Evolutionary conservation across 2,797 vertebrate species (phyloP), one percentile per base, ranked within the genome.

Genomic region (Propithecus perrieri): DNA sequence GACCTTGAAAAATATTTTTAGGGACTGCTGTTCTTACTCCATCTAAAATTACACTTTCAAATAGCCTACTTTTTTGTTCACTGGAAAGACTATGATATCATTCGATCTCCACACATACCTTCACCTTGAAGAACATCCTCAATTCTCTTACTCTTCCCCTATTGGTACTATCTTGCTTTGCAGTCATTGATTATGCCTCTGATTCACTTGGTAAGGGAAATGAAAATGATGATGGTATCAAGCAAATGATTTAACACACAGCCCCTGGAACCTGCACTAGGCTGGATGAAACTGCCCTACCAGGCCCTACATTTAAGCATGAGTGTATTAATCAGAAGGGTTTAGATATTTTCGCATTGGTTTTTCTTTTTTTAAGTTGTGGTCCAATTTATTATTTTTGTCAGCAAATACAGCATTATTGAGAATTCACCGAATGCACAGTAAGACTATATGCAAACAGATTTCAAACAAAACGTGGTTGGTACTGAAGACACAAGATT

Each of bases 341-440:
- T 24, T 65, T 55, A 65, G 43, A 41, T 61, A 76, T n/a, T 78
- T 94, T 78, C 61, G 87, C 57, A 74, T 28, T 85, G 33, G 33
- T 14, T 89, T 95, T 85, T 81, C 30, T 69, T 74, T 61, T 63
- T 94, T 43, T 0, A 63, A 83, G 55, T 11, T 87, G 30, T 85
- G 38, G 57, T 63, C 74, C 53, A 69, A 48, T 71, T 81, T 53
- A 38, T 92, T 78, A 88, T 78, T 95, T 96, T 80, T 94, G 61
- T 92, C 59, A 88, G n/a, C 78, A 85, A 88, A 88, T 35, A 86
- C 5, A 53, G 48, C 4, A 30, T 80, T 83, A 38, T 3, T 48
- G 75, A 93, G 79, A 86, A 89, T 63, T 88, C 35, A 63, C 46
- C 67, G 41, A 69, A 72, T 75, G 74, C n/a, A 86, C 4, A 53